Evolutionary conservation across 1,140 invertebrate species (phyloP).

Genomic region (Mizuhopecten yessoensis): DNA sequence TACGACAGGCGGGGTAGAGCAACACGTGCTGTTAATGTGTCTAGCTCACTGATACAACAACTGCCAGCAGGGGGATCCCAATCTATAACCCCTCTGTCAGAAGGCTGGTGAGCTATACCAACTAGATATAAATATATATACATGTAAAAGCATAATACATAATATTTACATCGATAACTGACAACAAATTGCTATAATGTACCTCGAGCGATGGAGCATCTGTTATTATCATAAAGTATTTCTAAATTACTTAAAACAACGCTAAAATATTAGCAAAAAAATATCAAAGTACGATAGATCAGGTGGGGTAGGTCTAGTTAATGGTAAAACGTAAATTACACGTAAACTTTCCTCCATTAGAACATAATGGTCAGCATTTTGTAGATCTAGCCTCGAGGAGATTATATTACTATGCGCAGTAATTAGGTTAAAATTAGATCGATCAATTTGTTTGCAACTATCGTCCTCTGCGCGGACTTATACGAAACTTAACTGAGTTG

Average conservation of each 20-base stretch:
- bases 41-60: too few relatives aligned
- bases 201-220: too few relatives aligned
- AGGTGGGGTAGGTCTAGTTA: not conserved
- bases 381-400: too few relatives aligned
- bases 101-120: too few relatives aligned
- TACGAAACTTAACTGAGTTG: not conserved
- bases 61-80: too few relatives aligned
- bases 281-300: not conserved
- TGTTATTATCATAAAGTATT: too few relatives aligned
- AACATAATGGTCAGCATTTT: not conserved
- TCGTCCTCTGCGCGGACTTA: not conserved
- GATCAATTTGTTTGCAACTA: not conserved
- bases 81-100: too few relatives aligned
- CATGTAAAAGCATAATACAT: too few relatives aligned
- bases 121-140: too few relatives aligned
- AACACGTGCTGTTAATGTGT: too few relatives aligned
- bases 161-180: not conserved
- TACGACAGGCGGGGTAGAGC: too few relatives aligned
- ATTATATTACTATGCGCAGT: not conserved
- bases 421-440: not conserved
- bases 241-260: conserved; percentile 27
- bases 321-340: not conserved
- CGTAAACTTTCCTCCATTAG: not conserved
- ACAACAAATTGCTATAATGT: not conserved
- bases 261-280: not conserved